These are phyloP conservation scores for Oenanthe melanoleuca DNA, from an alignment of 2,113 vertebrate genomes.

Conservation along the genomic window DNA sequence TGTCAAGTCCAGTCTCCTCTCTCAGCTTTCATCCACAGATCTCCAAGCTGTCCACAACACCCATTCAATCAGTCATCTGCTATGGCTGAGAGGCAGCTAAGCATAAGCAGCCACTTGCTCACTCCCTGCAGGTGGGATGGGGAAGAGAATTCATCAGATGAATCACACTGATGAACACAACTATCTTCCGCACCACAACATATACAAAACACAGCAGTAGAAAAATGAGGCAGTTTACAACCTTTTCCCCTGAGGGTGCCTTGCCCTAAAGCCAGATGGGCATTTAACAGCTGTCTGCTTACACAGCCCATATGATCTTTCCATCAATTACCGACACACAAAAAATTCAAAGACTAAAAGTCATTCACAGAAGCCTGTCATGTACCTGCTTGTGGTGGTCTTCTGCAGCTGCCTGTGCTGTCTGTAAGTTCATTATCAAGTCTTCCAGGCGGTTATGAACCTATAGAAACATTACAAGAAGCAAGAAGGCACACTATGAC, in stretches of 20 bases:
- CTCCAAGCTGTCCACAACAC: neutral
- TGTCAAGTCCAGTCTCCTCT: neutral
- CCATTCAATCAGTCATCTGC: neutral
- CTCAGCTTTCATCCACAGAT: neutral
- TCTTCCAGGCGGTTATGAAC: slow-evolving; percentile 83
- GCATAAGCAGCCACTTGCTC: neutral
- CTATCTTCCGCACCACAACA: neutral
- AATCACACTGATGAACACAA: neutral
- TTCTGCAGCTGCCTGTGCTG: slow-evolving; percentile 82
- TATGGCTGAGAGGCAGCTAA: neutral
- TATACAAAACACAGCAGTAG: neutral
- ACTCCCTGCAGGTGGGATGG: neutral
- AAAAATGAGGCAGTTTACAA: neutral
- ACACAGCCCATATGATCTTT: no score
- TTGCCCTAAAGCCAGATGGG: neutral
- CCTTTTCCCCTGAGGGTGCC: neutral
- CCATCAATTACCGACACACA: neutral
- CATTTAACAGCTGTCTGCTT: neutral
- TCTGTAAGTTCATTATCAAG: slow-evolving; percentile 81
- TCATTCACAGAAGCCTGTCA: neutral
- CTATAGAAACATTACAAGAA: slow-evolving; percentile 53
- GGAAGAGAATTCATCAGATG: neutral
- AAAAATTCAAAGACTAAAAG: neutral
- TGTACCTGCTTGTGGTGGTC: slow-evolving; percentile 86
- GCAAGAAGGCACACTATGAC: neutral